Evolutionary conservation across 2,888 invertebrate genomes (phyloP).

Genomic region (Eupithecia pulchellata): DNA sequence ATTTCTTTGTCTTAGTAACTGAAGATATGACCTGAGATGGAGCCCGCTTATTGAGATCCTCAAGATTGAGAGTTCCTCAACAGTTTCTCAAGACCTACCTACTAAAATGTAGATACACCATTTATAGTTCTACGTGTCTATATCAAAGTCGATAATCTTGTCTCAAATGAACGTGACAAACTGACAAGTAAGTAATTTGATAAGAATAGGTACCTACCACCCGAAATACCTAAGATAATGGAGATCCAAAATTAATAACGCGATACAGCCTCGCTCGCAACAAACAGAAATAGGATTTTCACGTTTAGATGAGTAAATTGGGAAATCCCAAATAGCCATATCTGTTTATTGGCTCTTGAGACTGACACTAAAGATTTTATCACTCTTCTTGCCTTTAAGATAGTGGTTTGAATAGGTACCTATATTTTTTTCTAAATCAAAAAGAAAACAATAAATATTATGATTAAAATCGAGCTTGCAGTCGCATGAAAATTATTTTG

Average conservation of each 20-base stretch:
- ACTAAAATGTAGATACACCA: neutral
- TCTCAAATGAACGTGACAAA: neutral
- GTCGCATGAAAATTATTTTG: too few relatives aligned
- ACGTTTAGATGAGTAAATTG: constrained; percentile 8
- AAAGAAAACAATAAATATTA: neutral
- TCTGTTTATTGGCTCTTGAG: constrained; percentile 1
- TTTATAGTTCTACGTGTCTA: neutral
- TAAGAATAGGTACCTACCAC: neutral
- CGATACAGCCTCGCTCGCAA: constrained; percentile 1
- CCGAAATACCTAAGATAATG: neutral
- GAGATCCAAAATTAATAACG: neutral
- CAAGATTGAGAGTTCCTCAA: too few relatives aligned
- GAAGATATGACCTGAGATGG: too few relatives aligned
- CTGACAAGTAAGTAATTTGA: neutral
- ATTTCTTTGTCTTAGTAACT: too few relatives aligned
- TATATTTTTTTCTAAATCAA: neutral
- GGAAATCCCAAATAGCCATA: neutral
- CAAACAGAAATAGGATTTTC: neutral
- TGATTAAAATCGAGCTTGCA: too few relatives aligned
- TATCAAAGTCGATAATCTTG: neutral
- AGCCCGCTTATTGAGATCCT: too few relatives aligned
- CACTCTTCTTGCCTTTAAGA: neutral
- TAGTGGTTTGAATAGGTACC: neutral
- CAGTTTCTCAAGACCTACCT: neutral
- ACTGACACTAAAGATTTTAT: constrained; percentile 1